phyloP scores from a whole-genome alignment of 2,113 vertebrate genomes.

The Neogale vison region DNA sequence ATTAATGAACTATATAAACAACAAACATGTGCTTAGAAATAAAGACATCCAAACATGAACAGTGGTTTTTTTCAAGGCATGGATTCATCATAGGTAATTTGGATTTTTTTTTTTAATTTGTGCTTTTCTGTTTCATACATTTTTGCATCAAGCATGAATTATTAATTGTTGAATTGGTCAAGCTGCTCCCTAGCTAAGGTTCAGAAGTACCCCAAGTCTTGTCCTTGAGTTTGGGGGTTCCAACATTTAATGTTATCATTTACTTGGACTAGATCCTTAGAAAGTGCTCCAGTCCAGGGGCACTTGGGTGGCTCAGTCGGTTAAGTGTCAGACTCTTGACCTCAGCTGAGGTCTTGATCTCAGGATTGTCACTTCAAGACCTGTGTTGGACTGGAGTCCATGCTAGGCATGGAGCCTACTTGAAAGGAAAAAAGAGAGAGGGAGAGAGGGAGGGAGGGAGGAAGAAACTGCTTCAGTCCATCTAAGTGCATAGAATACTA shows the following conservation, averaged over 20 bases:
- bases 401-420: too few relatives aligned
- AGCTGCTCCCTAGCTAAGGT: background rate
- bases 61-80: background rate
- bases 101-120: background rate
- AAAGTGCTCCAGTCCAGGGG: background rate
- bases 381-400: background rate
- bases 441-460: too few relatives aligned
- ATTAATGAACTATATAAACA: background rate
- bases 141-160: background rate
- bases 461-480: background rate
- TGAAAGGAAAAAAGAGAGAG: background rate
- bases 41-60: background rate
- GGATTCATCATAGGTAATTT: background rate
- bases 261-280: background rate
- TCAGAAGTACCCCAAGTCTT: background rate
- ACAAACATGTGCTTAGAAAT: background rate
- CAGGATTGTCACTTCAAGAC: background rate
- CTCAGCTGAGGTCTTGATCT: background rate
- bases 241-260: background rate
- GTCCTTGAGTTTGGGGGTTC: background rate
- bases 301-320: background rate
- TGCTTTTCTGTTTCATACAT: background rate
- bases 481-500: background rate
- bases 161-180: background rate
- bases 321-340: background rate